Conservation (phyloP, 1,140 invertebrate genomes). For the Adoxophyes honmai region DNA sequence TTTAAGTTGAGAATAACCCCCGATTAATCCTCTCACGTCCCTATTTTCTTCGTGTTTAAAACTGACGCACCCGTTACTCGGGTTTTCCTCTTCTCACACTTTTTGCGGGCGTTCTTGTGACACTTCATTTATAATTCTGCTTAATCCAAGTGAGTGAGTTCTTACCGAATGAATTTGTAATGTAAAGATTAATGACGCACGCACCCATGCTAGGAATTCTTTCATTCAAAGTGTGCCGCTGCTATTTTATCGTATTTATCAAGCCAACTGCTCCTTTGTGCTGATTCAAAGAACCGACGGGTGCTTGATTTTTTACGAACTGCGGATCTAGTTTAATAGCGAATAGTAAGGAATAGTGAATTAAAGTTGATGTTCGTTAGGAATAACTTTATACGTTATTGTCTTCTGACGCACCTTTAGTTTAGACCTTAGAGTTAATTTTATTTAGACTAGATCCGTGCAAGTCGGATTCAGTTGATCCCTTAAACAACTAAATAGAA, state of each 20-base stretch:
- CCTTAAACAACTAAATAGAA: too few relatives aligned
- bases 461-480: too few relatives aligned
- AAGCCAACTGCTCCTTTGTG: conserved; percentile 34
- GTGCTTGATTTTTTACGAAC: too few relatives aligned
- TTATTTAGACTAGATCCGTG: too few relatives aligned
- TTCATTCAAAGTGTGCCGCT: conserved; percentile 27
- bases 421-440: too few relatives aligned
- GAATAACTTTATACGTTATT: too few relatives aligned
- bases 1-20: conserved; percentile 23
- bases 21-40: conserved; percentile 24
- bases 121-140: conserved; percentile 74
- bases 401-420: too few relatives aligned
- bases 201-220: conserved; percentile 34
- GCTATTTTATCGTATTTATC: conserved; percentile 47
- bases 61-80: conserved; percentile 50
- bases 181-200: conserved; percentile 66
- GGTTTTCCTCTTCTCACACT: conserved; percentile 57
- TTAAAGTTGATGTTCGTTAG: too few relatives aligned
- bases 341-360: too few relatives aligned
- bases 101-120: conserved; percentile 61
- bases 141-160: conserved; percentile 73
- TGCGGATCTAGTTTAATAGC: too few relatives aligned
- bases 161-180: conserved; percentile 73
- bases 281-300: neutral
- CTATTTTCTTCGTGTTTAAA: conserved; percentile 42